phyloP scores from a whole-genome alignment of 2,113 vertebrate genomes.

The Odocoileus hemionus region DNA sequence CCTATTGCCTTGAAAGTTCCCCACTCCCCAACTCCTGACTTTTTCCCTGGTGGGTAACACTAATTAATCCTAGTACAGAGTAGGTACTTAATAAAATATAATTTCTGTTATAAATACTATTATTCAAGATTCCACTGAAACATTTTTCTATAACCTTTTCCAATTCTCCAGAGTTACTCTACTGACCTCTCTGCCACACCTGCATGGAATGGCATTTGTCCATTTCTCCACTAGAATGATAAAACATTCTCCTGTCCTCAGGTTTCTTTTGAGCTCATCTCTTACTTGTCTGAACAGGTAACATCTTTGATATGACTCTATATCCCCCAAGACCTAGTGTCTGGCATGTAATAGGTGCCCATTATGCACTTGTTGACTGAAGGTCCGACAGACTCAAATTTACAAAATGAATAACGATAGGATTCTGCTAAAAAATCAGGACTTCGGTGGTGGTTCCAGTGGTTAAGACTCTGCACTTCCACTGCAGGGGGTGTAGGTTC shows the following conservation, averaged over 20 bases:
- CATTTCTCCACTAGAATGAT: background rate
- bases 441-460: background rate
- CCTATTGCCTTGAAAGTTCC: background rate
- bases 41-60: background rate
- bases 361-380: background rate
- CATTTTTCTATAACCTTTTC: background rate
- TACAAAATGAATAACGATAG: background rate
- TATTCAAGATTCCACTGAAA: background rate
- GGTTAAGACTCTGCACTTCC: background rate
- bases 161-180: background rate
- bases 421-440: background rate
- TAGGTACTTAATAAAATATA: background rate
- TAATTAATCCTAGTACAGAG: background rate
- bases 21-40: background rate
- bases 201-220: background rate
- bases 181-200: background rate
- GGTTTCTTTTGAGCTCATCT: background rate
- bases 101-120: background rate
- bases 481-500: background rate
- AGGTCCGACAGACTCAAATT: background rate
- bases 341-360: background rate
- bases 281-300: slow-evolving; percentile 5
- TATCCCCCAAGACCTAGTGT: background rate
- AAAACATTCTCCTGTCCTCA: background rate
- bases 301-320: background rate